Evolutionary conservation across 2,113 vertebrate genomes (phyloP), one percentile per base, ranked within the genome.

Genomic region (Ploceus nigricollis): DNA sequence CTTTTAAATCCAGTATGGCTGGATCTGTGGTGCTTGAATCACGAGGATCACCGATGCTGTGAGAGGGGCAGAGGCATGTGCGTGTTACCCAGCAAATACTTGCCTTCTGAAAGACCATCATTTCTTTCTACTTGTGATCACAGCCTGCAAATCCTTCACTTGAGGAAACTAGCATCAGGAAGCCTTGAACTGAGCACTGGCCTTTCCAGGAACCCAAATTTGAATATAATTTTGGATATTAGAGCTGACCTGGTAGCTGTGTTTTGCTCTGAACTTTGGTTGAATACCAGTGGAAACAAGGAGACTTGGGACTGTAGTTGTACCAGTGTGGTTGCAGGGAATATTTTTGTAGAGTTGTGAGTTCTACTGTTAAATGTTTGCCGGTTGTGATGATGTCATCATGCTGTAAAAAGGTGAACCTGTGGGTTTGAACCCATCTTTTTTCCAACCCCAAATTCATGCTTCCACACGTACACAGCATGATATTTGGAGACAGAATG

Each of bases 31-130:
- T 51, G 35, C n/a, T 30, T 17, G 30, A 9, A 39, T 76, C 51
- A 42, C 1, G 0, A 80, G 33, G 40, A 44, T 73, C 15, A 31
- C 9, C 0, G 0, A 4, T 57, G 24, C 63, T 83, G 11, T 51
- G 48, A 86, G 63, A 79, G 31, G 14, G 7, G 51, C 76, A 50
- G 47, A 14, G 91, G 9, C 17, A 57, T 37, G 50, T 72, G 25
- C 0, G 0, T 58, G 19, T 78, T 82, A 68, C 33, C 14, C 37
- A 45, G 25, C 4, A 2, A 72, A 48, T 48, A 60, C 11, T 39
- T 50, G 33, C 40, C 23, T 68, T 78, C 60, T 54, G 13, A 58
- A 82, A 57, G 30, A 54, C 13, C 40, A 25, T 33, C 0, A 0
- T 60, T 82, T 31, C 35, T 79, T 84, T 82, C 40, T 70, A 4